phyloP scores from a whole-genome alignment of 2,113 vertebrate species.

The Ceratotherium simum region DNA sequence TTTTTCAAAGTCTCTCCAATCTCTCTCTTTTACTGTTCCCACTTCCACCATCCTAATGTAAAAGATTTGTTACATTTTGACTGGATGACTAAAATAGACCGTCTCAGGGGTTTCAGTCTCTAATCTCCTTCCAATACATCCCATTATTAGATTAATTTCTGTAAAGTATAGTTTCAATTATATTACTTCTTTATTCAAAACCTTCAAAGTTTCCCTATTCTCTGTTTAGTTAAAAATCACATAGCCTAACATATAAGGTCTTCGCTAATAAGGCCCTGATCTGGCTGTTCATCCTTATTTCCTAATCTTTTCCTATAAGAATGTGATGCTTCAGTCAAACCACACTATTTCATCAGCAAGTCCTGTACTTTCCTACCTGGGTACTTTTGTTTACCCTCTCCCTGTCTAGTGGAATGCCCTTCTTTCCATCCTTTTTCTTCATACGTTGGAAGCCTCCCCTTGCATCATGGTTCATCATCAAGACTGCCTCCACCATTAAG shows the following conservation, averaged over 20 bases:
- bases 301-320: neutral
- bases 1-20: neutral
- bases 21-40: neutral
- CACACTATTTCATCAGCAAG: neutral
- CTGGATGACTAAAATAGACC: neutral
- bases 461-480: neutral
- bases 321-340: neutral
- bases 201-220: neutral
- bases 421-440: neutral
- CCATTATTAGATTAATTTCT: conserved; percentile 40
- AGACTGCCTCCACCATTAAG: neutral
- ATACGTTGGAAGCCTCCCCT: neutral
- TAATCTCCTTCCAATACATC: neutral
- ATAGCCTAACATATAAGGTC: neutral
- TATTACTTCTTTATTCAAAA: conserved; percentile 43
- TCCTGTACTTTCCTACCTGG: neutral
- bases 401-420: neutral
- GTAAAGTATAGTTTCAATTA: neutral
- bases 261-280: neutral
- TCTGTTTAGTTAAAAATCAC: conserved; percentile 27
- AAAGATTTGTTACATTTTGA: conserved; percentile 45
- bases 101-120: neutral
- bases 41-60: neutral
- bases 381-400: neutral
- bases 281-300: neutral